Evolutionary conservation across 2,888 invertebrate species (phyloP).

Genomic region (Lumbricus terrestris): DNA sequence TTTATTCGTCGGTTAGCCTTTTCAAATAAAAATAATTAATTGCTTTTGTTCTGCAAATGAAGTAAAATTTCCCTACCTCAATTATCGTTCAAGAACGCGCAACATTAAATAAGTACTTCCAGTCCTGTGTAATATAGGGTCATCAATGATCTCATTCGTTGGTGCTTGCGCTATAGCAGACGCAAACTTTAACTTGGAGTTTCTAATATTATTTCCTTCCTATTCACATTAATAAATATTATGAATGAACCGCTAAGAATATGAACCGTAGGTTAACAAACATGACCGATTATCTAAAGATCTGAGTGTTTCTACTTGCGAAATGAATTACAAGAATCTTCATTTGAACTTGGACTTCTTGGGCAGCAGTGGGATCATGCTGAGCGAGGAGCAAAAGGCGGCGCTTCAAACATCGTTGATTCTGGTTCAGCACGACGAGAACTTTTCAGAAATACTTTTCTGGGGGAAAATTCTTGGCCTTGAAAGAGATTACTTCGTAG

Average conservation of each 20-base stretch:
- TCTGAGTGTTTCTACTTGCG: not conserved
- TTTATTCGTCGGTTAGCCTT: too few relatives aligned
- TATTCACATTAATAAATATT: not conserved
- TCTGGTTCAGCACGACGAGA: constrained; percentile 79
- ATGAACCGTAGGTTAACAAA: not conserved
- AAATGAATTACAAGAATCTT: constrained; percentile 65
- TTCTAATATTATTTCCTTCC: not conserved
- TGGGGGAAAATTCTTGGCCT: constrained; percentile 82
- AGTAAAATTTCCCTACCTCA: too few relatives aligned
- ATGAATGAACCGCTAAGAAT: not conserved
- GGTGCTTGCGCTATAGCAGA: too few relatives aligned
- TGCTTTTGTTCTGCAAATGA: too few relatives aligned
- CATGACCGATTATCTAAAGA: not conserved
- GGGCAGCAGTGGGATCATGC: constrained; percentile 69
- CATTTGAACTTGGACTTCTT: constrained; percentile 64
- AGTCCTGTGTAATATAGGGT: too few relatives aligned
- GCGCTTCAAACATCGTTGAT: constrained; percentile 74
- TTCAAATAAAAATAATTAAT: too few relatives aligned
- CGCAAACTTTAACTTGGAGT: not conserved
- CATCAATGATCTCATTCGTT: too few relatives aligned
- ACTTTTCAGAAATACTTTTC: constrained; percentile 77
- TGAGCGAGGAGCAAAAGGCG: constrained; percentile 72
- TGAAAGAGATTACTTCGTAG: constrained; percentile 78
- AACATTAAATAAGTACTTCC: too few relatives aligned
- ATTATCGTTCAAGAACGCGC: too few relatives aligned